Percentiles rank a stretch among this genome's conserved stretches.
phyloP scores from a whole-genome alignment of 2,113 vertebrate species.

The Octodon degus region DNA sequence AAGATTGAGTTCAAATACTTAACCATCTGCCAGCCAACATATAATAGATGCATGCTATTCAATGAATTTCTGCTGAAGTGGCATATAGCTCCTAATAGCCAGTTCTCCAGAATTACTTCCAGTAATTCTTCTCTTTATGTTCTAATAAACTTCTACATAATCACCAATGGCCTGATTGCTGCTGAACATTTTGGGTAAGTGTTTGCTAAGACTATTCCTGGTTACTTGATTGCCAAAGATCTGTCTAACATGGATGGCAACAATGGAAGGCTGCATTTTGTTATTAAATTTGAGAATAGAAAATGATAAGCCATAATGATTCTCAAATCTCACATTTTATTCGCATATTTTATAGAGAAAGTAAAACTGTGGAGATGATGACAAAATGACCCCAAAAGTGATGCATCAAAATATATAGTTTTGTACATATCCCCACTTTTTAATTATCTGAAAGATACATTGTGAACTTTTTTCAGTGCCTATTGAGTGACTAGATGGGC shows the following conservation, averaged over 20 bases:
- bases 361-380: constrained; percentile 35
- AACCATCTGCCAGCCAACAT: constrained; percentile 64
- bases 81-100: constrained; percentile 72
- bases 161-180: constrained; percentile 58
- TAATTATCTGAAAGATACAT: constrained; percentile 65
- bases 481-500: constrained; percentile 52
- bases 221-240: constrained; percentile 40
- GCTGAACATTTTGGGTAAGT: constrained; percentile 20
- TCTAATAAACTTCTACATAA: constrained; percentile 24
- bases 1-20: constrained; percentile 61
- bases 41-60: constrained; percentile 79
- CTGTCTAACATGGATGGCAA: background rate
- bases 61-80: constrained; percentile 72
- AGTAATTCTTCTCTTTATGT: constrained; percentile 68
- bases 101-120: constrained; percentile 68
- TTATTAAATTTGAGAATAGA: constrained; percentile 4
- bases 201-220: constrained; percentile 53
- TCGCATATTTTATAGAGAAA: constrained; percentile 44
- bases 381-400: constrained; percentile 41
- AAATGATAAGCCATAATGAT: constrained; percentile 49
- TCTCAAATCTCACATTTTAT: constrained; percentile 47
- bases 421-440: constrained; percentile 15
- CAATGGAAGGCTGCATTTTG: constrained; percentile 33
- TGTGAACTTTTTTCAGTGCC: constrained; percentile 50
- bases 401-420: constrained; percentile 53